Base-by-base conservation (phyloP, 1,140 invertebrate species). In the Pseudomyrmex gracilis region DNA sequence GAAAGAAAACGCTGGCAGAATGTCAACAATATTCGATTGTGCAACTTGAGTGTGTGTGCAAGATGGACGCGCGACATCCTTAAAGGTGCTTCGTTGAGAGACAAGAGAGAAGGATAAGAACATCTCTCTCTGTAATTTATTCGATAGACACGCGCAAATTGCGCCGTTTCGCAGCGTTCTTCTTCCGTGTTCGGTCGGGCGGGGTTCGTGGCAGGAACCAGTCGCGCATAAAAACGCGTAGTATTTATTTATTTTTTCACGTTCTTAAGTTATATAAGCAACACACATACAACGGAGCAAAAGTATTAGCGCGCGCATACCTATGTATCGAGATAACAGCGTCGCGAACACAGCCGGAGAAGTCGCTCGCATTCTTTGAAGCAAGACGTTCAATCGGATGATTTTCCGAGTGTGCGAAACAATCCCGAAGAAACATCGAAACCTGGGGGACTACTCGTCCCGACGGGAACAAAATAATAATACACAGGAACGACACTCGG, bases 201-300 rank as follows among this genome's bases (percentile, higher is more conserved):
- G 12, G 45, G 3, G 20, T 70, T 68, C 67, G 64, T 55, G 64
- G 66, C 84, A 85, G 83, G 78, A 82, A 66, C 76, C 73, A 47
- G 15, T 45, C 61, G 71, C 78, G 66, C 55, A 51, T 88, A 89
- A 90, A 34, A 87, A 92, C 84, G 86, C 88, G 89, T 92, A 93
- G 90, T 93, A 93, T 93, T 93, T 93, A 93, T 93, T 93, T 93
- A 93, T 93, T 93, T 93, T 92, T 92, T 92, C 89, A 91, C 89
- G 86, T 92, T 87, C 87, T 90, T 91, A 90, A 90, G 87, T 90
- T 86, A 77, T 90, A 90, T 91, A 91, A 90, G 87, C 82, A 87
- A 92, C 88, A 53, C 88, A 17, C 15, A 61, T 67, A 78, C 10
- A 66, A 84, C 87, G 71, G 85, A 66, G 76, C 82, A 74, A 85